phyloP scores from a whole-genome alignment of 2,888 invertebrate genomes.

The Lathronympha strigana region DNA sequence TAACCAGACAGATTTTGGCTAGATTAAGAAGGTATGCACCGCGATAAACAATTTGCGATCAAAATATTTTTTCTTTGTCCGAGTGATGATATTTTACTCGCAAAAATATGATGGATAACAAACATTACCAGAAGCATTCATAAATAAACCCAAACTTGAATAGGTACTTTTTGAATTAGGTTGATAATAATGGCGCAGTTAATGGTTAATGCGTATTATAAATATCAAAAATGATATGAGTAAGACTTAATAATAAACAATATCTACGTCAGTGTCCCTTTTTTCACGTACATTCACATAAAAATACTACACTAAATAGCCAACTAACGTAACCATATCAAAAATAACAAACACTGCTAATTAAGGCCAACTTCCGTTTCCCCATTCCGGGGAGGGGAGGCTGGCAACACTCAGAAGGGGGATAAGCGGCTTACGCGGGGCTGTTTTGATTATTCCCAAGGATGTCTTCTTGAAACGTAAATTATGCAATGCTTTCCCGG shows the following conservation, averaged over 20 bases:
- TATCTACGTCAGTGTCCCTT: neutral
- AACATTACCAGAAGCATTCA: too few species aligned
- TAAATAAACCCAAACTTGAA: too few species aligned
- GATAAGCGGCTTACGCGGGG: slow-evolving; percentile 76
- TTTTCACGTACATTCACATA: neutral
- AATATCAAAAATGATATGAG: too few species aligned
- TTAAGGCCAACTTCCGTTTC: slow-evolving; percentile 77
- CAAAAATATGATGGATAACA: too few species aligned
- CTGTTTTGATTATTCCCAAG: slow-evolving; percentile 83
- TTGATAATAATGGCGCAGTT: too few species aligned
- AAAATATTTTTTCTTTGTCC: too few species aligned
- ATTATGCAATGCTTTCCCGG: slow-evolving; percentile 72
- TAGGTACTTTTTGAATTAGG: too few species aligned
- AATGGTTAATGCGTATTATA: too few species aligned
- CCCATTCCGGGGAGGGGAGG: slow-evolving; percentile 59
- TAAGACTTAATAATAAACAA: neutral
- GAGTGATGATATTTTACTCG: too few species aligned
- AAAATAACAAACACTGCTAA: slow-evolving; percentile 69
- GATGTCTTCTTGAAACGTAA: slow-evolving; percentile 81
- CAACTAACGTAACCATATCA: slow-evolving; percentile 52
- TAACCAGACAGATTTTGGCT: too few species aligned
- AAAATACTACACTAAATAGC: slow-evolving; percentile 27
- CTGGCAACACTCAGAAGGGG: slow-evolving; percentile 47
- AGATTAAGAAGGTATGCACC: too few species aligned
- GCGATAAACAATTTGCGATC: too few species aligned